phyloP scores from a whole-genome alignment of 2,888 invertebrate species.

The Lymantria monacha region DNA sequence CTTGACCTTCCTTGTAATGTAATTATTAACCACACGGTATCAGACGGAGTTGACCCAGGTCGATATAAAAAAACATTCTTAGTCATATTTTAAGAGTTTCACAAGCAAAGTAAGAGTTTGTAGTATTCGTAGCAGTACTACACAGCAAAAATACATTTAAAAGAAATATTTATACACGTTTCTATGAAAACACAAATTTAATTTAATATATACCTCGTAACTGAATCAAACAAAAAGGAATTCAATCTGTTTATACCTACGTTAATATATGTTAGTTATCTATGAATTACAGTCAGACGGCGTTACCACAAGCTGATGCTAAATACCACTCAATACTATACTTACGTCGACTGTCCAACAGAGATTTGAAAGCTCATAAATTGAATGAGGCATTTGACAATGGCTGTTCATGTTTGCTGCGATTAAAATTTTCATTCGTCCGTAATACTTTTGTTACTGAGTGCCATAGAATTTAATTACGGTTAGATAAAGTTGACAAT shows the following conservation, averaged over 20 bases:
- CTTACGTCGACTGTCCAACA: conserved; percentile 60
- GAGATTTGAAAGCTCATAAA: conserved; percentile 67
- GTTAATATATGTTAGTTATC: conserved; percentile 64
- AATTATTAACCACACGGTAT: too few relatives aligned
- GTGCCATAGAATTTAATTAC: conserved; percentile 41
- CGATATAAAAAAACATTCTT: too few relatives aligned
- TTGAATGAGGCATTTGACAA: conserved; percentile 51
- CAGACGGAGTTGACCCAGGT: too few relatives aligned
- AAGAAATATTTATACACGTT: too few relatives aligned
- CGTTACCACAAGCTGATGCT: conserved; percentile 59
- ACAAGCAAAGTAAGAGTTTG: too few relatives aligned
- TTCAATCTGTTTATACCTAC: conserved; percentile 26
- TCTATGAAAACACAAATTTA: too few relatives aligned
- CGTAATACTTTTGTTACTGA: conserved; percentile 41
- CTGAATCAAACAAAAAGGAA: too few relatives aligned
- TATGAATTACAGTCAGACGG: conserved; percentile 53
- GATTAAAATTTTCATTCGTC: conserved; percentile 58
- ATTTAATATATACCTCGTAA: too few relatives aligned
- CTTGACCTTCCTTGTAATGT: too few relatives aligned
- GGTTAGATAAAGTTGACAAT: conserved; percentile 33
- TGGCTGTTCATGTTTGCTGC: conserved; percentile 44
- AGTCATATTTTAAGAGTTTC: too few relatives aligned
- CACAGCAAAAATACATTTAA: too few relatives aligned
- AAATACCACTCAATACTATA: conserved; percentile 66
- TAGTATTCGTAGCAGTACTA: too few relatives aligned